Percentiles rank a stretch among this genome's conserved stretches.
Conservation (phyloP, 2,797 vertebrate genomes). For the Accipiter minullus region DNA sequence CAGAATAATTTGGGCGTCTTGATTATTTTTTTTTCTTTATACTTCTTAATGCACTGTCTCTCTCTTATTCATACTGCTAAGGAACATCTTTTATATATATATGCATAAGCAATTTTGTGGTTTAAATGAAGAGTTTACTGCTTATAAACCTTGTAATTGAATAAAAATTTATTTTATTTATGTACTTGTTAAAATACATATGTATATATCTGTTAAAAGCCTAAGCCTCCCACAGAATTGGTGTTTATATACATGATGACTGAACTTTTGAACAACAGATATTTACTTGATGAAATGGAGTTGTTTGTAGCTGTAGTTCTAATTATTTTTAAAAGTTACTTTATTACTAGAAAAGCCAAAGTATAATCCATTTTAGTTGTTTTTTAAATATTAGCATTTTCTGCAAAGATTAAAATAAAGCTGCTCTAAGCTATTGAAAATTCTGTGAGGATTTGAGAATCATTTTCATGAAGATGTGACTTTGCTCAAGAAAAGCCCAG, state of each 20-base stretch:
- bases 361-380: background rate
- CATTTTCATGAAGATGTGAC: background rate
- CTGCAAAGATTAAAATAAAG: background rate
- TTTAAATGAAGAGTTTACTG: background rate
- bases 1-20: background rate
- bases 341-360: background rate
- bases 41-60: background rate
- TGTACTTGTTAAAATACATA: background rate
- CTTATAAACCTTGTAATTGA: background rate
- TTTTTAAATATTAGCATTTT: background rate
- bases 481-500: background rate
- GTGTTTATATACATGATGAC: background rate
- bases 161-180: background rate
- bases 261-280: background rate
- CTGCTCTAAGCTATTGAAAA: background rate
- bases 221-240: background rate
- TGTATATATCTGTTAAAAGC: background rate
- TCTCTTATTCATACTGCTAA: background rate
- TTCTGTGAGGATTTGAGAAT: background rate
- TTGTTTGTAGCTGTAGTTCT: background rate
- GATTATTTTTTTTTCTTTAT: background rate
- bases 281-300: background rate
- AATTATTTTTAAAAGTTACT: background rate
- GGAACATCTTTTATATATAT: background rate
- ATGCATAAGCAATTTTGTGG: background rate